Percentiles rank a stretch among this genome's conserved stretches.
These are phyloP conservation scores for Ceratina calcarata DNA, from an alignment of 1,140 invertebrate genomes.

Conservation along the genomic window DNA sequence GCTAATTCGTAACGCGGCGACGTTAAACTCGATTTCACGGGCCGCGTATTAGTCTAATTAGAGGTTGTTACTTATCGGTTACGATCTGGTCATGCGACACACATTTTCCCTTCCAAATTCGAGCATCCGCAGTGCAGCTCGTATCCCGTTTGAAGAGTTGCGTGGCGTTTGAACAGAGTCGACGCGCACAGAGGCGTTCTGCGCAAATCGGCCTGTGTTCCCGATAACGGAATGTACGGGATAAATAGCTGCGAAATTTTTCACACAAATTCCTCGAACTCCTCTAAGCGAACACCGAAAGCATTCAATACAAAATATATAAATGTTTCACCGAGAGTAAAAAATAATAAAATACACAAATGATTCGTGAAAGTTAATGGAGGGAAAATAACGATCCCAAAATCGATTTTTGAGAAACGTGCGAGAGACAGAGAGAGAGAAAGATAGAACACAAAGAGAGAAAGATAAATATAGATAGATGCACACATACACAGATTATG, in stretches of 20 bases:
- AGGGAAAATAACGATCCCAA: neutral
- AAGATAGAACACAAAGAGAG: neutral
- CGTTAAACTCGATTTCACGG: neutral
- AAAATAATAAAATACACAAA: neutral
- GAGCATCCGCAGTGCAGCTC: conserved; percentile 20
- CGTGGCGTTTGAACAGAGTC: neutral
- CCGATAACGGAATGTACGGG: neutral
- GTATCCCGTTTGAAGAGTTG: neutral
- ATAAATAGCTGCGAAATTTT: neutral
- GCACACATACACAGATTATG: neutral
- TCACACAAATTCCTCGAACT: neutral
- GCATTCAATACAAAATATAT: neutral
- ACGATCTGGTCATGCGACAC: neutral
- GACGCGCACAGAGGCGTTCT: neutral
- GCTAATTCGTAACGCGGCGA: neutral
- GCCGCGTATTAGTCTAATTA: neutral
- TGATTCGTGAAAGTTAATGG: neutral
- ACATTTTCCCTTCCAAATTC: conserved; percentile 4
- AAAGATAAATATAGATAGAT: conserved; percentile 2
- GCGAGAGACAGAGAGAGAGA: neutral
- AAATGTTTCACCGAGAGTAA: neutral
- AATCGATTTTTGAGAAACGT: neutral
- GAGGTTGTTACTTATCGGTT: neutral
- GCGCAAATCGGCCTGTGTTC: neutral
- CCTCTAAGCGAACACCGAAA: neutral